Conservation (phyloP, 1,140 invertebrate genomes). For the Drosophila takahashii region DNA sequence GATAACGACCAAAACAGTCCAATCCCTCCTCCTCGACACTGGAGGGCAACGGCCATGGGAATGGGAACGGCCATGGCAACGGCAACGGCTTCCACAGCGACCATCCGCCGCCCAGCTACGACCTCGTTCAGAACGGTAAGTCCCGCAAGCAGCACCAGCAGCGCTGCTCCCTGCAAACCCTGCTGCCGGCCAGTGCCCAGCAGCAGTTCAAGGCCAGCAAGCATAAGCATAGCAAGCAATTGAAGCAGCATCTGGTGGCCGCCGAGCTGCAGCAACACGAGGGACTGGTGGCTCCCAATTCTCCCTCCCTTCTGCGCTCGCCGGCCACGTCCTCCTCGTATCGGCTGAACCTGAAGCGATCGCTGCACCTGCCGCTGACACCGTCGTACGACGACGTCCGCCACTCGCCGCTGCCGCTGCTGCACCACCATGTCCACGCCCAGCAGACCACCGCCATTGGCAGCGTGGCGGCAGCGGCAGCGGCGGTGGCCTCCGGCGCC, state of each 20-base stretch:
- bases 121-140: constrained; percentile 85
- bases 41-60: constrained; percentile 62
- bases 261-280: constrained; percentile 47
- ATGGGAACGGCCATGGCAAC: constrained; percentile 44
- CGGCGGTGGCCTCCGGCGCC: constrained; percentile 23
- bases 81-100: constrained; percentile 75
- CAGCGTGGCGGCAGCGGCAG: constrained; percentile 60
- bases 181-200: constrained; percentile 76
- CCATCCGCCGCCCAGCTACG: constrained; percentile 83
- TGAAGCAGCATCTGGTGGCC: constrained; percentile 67
- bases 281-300: constrained; percentile 35
- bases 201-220: constrained; percentile 74
- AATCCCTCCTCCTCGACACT: constrained; percentile 82
- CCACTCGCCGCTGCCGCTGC: constrained; percentile 79
- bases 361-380: constrained; percentile 79
- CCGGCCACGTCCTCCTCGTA: constrained; percentile 78
- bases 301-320: constrained; percentile 70
- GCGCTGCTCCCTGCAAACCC: constrained; percentile 80
- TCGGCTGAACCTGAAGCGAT: constrained; percentile 75
- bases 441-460: constrained; percentile 70
- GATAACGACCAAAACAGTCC: constrained; percentile 54
- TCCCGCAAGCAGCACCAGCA: constrained; percentile 77
- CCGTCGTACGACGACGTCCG: constrained; percentile 77
- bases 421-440: constrained; percentile 75
- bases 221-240: constrained; percentile 72